Percentiles rank a stretch among this genome's conserved stretches.
Evolutionary conservation across 2,113 vertebrate genomes (phyloP).

Genomic region (Pelecanus crispus): DNA sequence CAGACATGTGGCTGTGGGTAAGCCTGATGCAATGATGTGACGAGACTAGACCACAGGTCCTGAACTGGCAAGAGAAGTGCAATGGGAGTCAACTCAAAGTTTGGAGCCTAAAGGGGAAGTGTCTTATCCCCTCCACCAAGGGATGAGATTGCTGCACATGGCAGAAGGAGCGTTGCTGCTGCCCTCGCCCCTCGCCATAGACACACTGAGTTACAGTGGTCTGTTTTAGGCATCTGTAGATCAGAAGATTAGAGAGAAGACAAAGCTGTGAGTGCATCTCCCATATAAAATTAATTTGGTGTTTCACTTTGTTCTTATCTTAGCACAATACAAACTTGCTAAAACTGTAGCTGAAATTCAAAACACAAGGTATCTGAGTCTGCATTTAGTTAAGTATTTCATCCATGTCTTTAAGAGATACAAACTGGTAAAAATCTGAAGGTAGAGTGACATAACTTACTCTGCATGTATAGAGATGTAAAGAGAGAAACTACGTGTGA

Average conservation of each 20-base stretch:
- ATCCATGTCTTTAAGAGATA: neutral
- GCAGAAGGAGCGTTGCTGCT: neutral
- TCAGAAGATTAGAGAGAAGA: neutral
- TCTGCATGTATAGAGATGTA: neutral
- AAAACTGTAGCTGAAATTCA: neutral
- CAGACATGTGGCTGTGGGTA: neutral
- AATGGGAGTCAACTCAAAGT: neutral
- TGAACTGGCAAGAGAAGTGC: neutral
- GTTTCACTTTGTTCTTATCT: neutral
- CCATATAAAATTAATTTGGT: neutral
- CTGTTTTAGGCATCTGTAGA: neutral
- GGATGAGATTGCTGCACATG: neutral
- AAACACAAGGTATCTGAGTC: neutral
- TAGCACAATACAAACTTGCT: neutral
- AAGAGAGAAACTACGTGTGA: neutral
- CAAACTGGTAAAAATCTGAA: neutral
- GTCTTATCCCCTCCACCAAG: neutral
- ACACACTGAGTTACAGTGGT: neutral
- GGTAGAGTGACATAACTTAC: neutral
- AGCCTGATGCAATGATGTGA: neutral
- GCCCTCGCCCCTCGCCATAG: fast-evolving
- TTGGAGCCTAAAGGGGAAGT: neutral
- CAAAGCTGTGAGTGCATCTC: neutral
- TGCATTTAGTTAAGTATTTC: neutral
- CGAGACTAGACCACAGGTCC: neutral